Evolutionary conservation across 2,888 invertebrate genomes (phyloP).

Genomic region (Scaptomyza caliginosa): DNA sequence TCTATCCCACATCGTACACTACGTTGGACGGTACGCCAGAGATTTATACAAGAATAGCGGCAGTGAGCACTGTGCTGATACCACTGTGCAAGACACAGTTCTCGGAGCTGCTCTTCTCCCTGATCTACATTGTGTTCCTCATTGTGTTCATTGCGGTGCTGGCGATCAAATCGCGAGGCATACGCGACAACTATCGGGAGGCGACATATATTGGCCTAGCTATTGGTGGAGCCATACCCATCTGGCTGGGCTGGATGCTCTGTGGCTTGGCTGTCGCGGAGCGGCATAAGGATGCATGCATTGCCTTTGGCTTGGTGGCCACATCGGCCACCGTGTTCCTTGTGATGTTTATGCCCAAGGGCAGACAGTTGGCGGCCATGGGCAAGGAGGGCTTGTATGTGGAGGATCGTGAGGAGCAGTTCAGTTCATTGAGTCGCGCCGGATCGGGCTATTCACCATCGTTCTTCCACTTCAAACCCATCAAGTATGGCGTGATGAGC

Average conservation of each 20-base stretch:
- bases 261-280: slow-evolving; percentile 92
- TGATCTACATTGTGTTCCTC: slow-evolving; percentile 93
- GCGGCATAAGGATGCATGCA: slow-evolving; percentile 92
- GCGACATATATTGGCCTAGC: slow-evolving; percentile 96
- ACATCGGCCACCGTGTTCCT: slow-evolving; percentile 94
- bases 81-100: slow-evolving; percentile 88
- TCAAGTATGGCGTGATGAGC: slow-evolving; percentile 90
- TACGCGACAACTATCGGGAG: slow-evolving; percentile 96
- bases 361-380: slow-evolving; percentile 95
- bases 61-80: slow-evolving; percentile 82
- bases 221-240: slow-evolving; percentile 92
- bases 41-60: slow-evolving; percentile 78
- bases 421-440: slow-evolving; percentile 90
- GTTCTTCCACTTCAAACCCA: slow-evolving; percentile 96
- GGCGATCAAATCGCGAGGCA: slow-evolving; percentile 93
- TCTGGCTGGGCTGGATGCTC: slow-evolving; percentile 93
- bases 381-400: slow-evolving; percentile 94
- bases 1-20: slow-evolving; percentile 71
- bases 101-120: slow-evolving; percentile 89
- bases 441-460: slow-evolving; percentile 95
- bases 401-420: slow-evolving; percentile 92
- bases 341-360: slow-evolving; percentile 97
- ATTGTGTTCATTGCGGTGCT: slow-evolving; percentile 93
- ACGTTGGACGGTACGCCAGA: slow-evolving; percentile 71
- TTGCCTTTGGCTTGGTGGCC: slow-evolving; percentile 94